phyloP scores from a whole-genome alignment of 2,888 invertebrate genomes.

The Perizoma affinitatum region DNA sequence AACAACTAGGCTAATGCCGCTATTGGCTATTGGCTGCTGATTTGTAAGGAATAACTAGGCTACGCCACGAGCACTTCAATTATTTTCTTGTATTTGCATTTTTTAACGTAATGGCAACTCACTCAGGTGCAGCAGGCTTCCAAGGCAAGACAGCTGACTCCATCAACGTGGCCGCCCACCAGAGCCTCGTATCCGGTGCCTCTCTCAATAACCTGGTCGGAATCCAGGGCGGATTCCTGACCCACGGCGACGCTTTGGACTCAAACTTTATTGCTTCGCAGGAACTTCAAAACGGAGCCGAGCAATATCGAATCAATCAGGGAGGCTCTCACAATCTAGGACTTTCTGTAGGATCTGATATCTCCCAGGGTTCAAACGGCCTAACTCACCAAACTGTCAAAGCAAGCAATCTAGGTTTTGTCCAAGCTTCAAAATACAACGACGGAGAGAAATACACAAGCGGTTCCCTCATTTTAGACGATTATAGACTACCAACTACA shows the following conservation, averaged over 20 bases:
- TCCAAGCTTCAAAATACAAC: constrained; percentile 64
- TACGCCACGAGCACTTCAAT: too few species aligned
- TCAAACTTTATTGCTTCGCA: constrained; percentile 73
- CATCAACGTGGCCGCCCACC: constrained; percentile 77
- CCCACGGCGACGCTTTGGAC: constrained; percentile 62
- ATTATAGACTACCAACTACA: constrained; percentile 68
- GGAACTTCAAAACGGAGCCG: constrained; percentile 56
- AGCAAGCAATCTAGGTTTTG: constrained; percentile 56
- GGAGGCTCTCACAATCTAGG: constrained; percentile 36
- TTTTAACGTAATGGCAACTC: constrained; percentile 23
- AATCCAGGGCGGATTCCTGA: constrained; percentile 69
- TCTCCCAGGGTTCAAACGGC: constrained; percentile 36
- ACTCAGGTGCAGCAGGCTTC: constrained; percentile 72
- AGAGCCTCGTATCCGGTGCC: constrained; percentile 76
- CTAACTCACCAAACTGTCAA: constrained; percentile 49
- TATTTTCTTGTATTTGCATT: too few species aligned
- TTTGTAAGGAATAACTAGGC: too few species aligned
- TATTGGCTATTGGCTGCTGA: too few species aligned
- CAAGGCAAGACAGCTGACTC: constrained; percentile 76
- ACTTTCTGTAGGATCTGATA: constrained; percentile 27
- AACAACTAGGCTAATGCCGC: too few species aligned
- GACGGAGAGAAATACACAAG: constrained; percentile 64
- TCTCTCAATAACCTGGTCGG: constrained; percentile 74
- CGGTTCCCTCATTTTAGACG: constrained; percentile 73
- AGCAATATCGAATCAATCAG: constrained; percentile 46